phyloP scores from a whole-genome alignment of 1,140 invertebrate genomes.

The Drosophila biarmipes region DNA sequence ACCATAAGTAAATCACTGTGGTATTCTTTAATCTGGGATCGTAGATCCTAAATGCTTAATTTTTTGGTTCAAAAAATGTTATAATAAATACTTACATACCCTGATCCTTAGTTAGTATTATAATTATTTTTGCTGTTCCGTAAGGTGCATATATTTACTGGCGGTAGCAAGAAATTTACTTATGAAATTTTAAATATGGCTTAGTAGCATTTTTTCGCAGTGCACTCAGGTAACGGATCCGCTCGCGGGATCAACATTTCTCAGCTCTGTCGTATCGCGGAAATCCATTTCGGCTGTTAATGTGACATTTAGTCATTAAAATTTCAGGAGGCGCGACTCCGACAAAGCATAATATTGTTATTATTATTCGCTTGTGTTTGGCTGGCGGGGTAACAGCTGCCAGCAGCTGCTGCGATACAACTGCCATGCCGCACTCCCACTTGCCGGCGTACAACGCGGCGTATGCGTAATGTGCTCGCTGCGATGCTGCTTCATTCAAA shows the following conservation, averaged over 20 bases:
- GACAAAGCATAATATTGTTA: constrained; percentile 71
- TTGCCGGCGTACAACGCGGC: constrained; percentile 28
- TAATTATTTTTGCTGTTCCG: no score
- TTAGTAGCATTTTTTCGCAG: background rate
- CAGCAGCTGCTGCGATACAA: constrained; percentile 53
- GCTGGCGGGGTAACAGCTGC: constrained; percentile 52
- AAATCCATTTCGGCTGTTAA: constrained; percentile 71
- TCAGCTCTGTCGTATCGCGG: constrained; percentile 32
- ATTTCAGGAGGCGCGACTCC: constrained; percentile 67
- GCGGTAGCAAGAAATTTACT: no score
- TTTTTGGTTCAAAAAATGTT: no score
- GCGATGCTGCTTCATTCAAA: constrained; percentile 55
- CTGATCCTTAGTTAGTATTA: no score
- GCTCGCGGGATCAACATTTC: constrained; percentile 19
- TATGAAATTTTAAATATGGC: no score
- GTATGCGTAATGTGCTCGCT: constrained; percentile 63
- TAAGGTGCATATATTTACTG: no score
- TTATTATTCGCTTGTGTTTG: constrained; percentile 56
- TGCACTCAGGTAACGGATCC: constrained; percentile 10
- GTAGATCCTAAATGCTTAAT: no score
- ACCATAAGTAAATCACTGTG: no score
- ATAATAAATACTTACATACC: no score
- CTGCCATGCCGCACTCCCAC: constrained; percentile 1
- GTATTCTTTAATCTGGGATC: no score
- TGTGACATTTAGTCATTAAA: constrained; percentile 77